Base-by-base conservation (phyloP, 2,797 vertebrate genomes). In the Ctenochaetus hawaiiensis region DNA sequence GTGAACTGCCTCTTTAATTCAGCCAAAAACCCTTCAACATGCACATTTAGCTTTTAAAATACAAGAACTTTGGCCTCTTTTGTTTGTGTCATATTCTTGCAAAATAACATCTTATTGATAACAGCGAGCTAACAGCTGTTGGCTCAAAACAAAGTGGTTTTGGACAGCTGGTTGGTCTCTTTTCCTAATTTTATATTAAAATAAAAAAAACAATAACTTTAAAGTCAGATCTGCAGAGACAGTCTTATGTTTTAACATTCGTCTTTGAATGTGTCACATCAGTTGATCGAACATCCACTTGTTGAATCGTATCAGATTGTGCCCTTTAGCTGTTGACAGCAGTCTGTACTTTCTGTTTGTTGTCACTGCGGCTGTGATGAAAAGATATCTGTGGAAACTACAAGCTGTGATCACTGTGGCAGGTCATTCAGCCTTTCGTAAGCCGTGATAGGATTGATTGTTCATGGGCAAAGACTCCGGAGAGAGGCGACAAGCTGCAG, bases 381-480 rank as follows among this genome's bases (percentile, higher is more conserved):
- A 41, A 37, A 23, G 22, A 69, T 30, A 30, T 78, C 60, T 20
- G 23, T 57, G 43, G 22, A 39, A 68, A 68, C 43, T 30, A 49
- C 68, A 64, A 47, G 74, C 74, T 77, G 78, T 68, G 77, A 78
- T 78, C 49, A 34, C 0, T 67, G 56, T 18, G 53, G 59, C 3
- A 13, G 60, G 30, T 70, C 45, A 72, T 47, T 66, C 37, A 18
- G 16, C 48, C 16, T 30, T 30, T 53, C 56, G 48, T 49, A 67
- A 80, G 48, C 17, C 13, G 5, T 22, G 22, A 56, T 18, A 57
- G 52, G 80, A 81, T 57, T 18, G 53, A 86, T 87, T 49, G 49
- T 60, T 67, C 69, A 54, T 14, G 57, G 53, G 26, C 65, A 44
- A 45, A n/a, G 13, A n/a, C 30, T 62, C 39, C 23, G 53, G 6